Percentiles rank a stretch among this genome's conserved stretches.
These are phyloP conservation scores for zebrafish (Danio rerio) DNA, from an alignment of 2,113 vertebrate species.

Conservation along the genomic window DNA sequence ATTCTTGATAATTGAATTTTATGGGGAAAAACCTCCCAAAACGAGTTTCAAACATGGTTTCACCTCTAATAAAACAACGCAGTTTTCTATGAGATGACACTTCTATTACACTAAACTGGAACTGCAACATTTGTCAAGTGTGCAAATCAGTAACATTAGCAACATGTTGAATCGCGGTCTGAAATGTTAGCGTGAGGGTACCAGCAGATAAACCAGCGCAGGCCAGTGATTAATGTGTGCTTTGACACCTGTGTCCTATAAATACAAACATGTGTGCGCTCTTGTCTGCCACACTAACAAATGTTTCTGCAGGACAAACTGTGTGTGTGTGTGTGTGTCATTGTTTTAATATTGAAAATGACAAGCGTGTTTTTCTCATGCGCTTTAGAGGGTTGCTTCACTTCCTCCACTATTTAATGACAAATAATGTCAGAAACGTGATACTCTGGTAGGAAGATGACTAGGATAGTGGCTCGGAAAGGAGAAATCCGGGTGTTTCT, in stretches of 20 bases:
- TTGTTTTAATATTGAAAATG: neutral
- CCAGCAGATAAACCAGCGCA: slow-evolving; percentile 9
- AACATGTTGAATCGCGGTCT: neutral
- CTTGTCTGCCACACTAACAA: slow-evolving; percentile 30
- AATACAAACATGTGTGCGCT: slow-evolving; percentile 35
- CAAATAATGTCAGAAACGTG: slow-evolving; percentile 4
- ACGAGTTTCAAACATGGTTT: neutral
- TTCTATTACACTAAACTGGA: neutral
- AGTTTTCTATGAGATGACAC: neutral
- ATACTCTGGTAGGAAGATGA: slow-evolving; percentile 13
- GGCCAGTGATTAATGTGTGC: slow-evolving; percentile 36
- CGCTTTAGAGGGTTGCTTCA: neutral
- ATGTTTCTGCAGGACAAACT: neutral
- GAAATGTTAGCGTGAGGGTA: slow-evolving; percentile 17
- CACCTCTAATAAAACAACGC: too few relatives aligned
- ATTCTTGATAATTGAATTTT: neutral
- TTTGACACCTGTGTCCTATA: slow-evolving; percentile 34
- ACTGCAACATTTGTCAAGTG: neutral
- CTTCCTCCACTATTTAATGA: neutral
- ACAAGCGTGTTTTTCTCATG: neutral
- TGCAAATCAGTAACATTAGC: neutral
- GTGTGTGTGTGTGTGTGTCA: neutral
- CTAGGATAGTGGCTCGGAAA: neutral
- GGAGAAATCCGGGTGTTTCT: neutral
- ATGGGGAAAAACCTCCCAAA: neutral